Evolutionary conservation across 2,888 invertebrate species (phyloP), one percentile per base, ranked within the genome.

Genomic region (Anorthoa munda): DNA sequence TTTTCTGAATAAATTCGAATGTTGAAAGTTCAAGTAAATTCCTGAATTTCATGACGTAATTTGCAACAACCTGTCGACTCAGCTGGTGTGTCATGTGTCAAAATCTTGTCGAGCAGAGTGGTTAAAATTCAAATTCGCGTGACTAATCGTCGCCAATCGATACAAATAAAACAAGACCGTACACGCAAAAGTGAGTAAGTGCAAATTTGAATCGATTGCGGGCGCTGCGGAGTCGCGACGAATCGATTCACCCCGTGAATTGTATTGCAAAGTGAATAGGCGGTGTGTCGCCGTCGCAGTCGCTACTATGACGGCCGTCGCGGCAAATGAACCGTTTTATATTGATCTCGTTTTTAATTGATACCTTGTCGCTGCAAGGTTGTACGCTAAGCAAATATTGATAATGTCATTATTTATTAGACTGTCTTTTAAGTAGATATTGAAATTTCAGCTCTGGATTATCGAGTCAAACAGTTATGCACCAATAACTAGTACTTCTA

Each of bases 231-330:
- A 89, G 87, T 92, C 92, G 95, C 89, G 89, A 92, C 95, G 90
- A 95, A 96, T 96, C 93, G 93, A 95, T 96, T 95, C 89, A 87
- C 84, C 83, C 90, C 91, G 92, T 88, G 90, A 92, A 92, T 90
- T 89, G 92, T 90, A 91, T 94, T 93, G 94, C 90, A 92, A 94
- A 94, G 94, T 94, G 92, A 93, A 92, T 89, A 87, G 87, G 81
- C 85, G 85, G 79, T 86, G 78, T 77, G 81, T 82, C 78, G 82
- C 73, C 39, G 59, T 11, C 39, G 45, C 23, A 11, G 60, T 60
- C 77, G 82, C 75, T 79, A 80, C 78, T 85, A 78, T 87, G 90
- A 87, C 88, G 90, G 90, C 84, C 88, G 90, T 93, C 91, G 92
- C 92, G 90, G 86, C 89, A 92, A 95, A 92, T 93, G 87, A 88